A percentile compares a stretch with the other conserved stretches of the same genome.
phyloP scores from a whole-genome alignment of 2,888 invertebrate species.

The Teleogryllus oceanicus region DNA sequence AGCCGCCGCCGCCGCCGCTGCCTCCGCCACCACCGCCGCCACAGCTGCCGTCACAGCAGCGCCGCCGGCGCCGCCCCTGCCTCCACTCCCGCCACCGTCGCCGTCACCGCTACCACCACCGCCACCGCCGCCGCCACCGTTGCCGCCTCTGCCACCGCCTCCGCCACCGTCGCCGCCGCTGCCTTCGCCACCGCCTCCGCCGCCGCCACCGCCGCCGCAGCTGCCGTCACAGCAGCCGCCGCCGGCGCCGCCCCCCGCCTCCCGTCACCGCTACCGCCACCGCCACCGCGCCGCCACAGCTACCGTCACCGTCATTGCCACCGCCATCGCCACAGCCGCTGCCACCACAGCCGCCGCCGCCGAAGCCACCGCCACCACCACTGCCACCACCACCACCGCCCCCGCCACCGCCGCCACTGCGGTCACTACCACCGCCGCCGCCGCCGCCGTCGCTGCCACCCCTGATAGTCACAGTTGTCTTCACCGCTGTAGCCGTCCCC shows the following conservation, averaged over 20 bases:
- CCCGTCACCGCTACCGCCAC: neutral
- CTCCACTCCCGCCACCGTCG: too few relatives aligned
- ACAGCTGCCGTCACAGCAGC: neutral
- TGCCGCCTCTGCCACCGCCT: constrained; percentile 41
- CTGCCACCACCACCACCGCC: constrained; percentile 47
- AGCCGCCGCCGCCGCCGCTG: too few relatives aligned
- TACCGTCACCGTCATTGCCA: constrained; percentile 35
- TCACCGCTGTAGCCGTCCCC: neutral
- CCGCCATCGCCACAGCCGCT: constrained; percentile 43
- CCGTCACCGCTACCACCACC: neutral
- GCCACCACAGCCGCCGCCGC: constrained; percentile 48
- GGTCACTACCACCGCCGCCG: constrained; percentile 50
- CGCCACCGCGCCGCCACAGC: constrained; percentile 46
- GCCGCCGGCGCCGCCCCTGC: neutral
- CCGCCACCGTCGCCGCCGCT: constrained; percentile 46
- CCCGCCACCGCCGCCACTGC: constrained; percentile 49
- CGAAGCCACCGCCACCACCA: constrained; percentile 49
- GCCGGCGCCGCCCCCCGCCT: neutral
- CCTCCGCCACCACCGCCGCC: neutral
- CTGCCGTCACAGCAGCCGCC: neutral
- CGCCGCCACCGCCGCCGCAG: neutral
- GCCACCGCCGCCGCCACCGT: constrained; percentile 46
- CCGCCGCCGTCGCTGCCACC: constrained; percentile 40
- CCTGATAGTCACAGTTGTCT: neutral
- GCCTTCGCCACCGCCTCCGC: too few relatives aligned